Evolutionary conservation across 1,140 invertebrate species (phyloP), one percentile per base, ranked within the genome.

Genomic region (Philotrypesis tridentata): DNA sequence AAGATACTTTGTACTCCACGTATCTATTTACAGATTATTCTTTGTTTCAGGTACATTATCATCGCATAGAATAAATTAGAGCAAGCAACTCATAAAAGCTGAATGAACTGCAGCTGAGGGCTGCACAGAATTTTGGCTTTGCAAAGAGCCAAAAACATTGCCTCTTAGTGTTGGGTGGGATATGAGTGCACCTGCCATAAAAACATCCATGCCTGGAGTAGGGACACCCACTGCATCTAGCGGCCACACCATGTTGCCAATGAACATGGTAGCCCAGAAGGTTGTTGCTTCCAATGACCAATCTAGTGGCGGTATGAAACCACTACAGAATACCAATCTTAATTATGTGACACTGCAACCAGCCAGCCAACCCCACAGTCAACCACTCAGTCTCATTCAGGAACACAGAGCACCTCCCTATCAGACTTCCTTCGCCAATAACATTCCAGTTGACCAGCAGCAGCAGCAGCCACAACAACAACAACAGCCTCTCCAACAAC

Each of bases 251-350:
- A 91, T 92, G 84, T 85, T 92, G 43, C 91, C 91, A 1, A 92
- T 92, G 89, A 92, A 90, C 84, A 89, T 90, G 79, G 89, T 91
- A 85, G 89, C 90, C 29, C 90, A 91, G 71, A 91, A 91, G 85
- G 89, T 92, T 8, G 87, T 90, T 31, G 86, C 89, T 9, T 85
- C 88, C 29, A 86, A 87, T 12, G 90, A 92, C n/a, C 84, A 88
- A 11, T 83, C 85, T 68, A 81, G 88, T 8, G 61, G 77, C 23
- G 78, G 82, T 21, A 91, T 92, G 86, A 92, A 92, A 33, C 90
- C 90, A 17, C 83, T 91, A 63, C 83, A 87, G 14, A 86, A 85
- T 23, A 87, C 82, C 48, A 87, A 88, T 77, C 82, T 91, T 7
- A 92, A 87, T 68, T 92, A 91, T 73, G 88, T 89, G 8, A 91